Base-by-base conservation (phyloP, 2,113 vertebrate genomes). In the Oxygymnocypris stewartii region DNA sequence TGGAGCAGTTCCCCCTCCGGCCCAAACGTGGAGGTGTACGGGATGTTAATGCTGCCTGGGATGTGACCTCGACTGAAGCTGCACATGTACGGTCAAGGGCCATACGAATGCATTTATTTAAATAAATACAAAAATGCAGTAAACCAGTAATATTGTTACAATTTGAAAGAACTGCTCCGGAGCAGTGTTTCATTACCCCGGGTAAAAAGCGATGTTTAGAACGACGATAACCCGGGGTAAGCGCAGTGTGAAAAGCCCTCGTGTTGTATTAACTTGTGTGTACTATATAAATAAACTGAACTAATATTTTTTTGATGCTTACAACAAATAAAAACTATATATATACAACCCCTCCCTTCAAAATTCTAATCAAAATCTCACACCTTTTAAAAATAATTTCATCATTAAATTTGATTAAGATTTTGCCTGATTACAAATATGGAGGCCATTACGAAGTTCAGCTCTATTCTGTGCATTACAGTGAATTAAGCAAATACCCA, bases 31-130 rank as follows among this genome's bases (percentile, higher is more conserved):
- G 95, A 90, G 40, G 93, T 92, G 92, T 96, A 98, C 0, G 97
- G 95, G 89, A 99, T 91, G 86, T 96, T 99, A 92, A 99, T 96
- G 94, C 98, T 99, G 81, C 97, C 96, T 18, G 96, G 95, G 88
- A 99, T 95, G 86, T 99, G 98, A 76, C 98, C 98, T 76, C 97
- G 96, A 90, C 94, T 93, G 89, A 97, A 99, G 91, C 98, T 99
- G 91, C 84, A 87, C 57, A 76, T 20, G 25, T 37, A 14, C 16
- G 49, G 84, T 97, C 94, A 98, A 97, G 96, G 95, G 90, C 85
- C 85, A 88, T 28, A 61, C 16, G 65, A 16, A 7, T 69, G 65
- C 14, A 18, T 35, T 69, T 9, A 35, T 35, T 35, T 69, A 31
- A 35, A 51, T 51, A 8, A 57, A 35, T 35, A 35, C 3, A 18